Percentiles rank a stretch among this genome's conserved stretches.
These are phyloP conservation scores for Betta splendens DNA, from an alignment of 2,797 vertebrate species.

Conservation along the genomic window DNA sequence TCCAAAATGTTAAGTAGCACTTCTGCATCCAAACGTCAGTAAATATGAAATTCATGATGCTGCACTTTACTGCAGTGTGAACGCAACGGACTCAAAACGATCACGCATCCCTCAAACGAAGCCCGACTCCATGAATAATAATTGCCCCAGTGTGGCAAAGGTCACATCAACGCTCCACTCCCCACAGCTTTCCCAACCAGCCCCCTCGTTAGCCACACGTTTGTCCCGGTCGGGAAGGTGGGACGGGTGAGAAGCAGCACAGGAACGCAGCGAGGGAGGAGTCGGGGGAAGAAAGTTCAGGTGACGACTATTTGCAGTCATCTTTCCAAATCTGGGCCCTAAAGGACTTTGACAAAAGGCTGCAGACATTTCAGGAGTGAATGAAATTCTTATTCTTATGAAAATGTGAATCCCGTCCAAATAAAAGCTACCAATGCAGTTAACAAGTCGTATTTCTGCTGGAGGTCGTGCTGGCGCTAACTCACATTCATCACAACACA, in stretches of 20 bases:
- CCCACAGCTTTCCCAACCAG: slow-evolving; percentile 87
- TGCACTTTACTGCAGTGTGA: not conserved
- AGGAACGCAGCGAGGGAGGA: slow-evolving; percentile 32
- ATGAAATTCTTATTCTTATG: slow-evolving; percentile 36
- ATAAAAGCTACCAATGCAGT: slow-evolving; percentile 29
- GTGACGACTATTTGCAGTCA: slow-evolving; percentile 52
- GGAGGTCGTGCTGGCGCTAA: slow-evolving; percentile 37
- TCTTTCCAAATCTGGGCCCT: slow-evolving; percentile 45
- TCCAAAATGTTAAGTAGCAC: slow-evolving; percentile 31
- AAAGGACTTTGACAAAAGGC: slow-evolving; percentile 41
- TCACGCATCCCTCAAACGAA: slow-evolving; percentile 31
- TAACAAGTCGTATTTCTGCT: slow-evolving; percentile 48
- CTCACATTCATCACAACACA: slow-evolving; percentile 57
- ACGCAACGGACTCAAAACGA: slow-evolving; percentile 7
- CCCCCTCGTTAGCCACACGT: slow-evolving; percentile 93
- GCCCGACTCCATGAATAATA: slow-evolving; percentile 87
- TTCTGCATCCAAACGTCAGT: slow-evolving; percentile 20
- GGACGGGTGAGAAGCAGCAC: slow-evolving; percentile 59
- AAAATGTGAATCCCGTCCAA: slow-evolving; percentile 26
- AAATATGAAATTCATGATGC: slow-evolving; percentile 21
- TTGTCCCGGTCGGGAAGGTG: slow-evolving; percentile 83
- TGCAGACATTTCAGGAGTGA: slow-evolving; percentile 29
- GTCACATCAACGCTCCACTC: slow-evolving; percentile 90
- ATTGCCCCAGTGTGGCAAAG: slow-evolving; percentile 88
- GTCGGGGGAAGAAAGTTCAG: slow-evolving; percentile 28